Evolutionary conservation across 2,113 vertebrate species (phyloP), one percentile per base, ranked within the genome.

Genomic region (Xiphophorus maculatus): DNA sequence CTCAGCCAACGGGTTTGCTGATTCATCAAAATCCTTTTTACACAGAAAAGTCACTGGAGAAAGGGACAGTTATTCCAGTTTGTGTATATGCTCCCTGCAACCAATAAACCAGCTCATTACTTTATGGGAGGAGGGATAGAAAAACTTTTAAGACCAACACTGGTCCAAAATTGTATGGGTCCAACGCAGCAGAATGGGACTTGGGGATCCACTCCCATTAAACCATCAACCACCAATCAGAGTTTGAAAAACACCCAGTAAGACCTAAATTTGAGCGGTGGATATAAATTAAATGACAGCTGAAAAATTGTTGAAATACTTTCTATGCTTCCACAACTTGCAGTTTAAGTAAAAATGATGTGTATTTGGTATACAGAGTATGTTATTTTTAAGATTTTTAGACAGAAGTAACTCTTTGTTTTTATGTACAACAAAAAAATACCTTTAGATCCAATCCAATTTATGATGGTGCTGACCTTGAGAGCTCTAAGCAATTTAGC

Each of bases 21-120:
- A 82, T 71, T 79, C 25, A 76, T 79, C 51, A 58, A 58, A 58
- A 19, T 17, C 48, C 48, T 25, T 54, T 22, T 22, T 25, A 4
- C 10, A 4, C 32, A 25, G 19, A 65, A 22, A 65, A 4, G 6
- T 35, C 6, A 10, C 9, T 37, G 64, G 22, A 66, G 32, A 66
- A 71, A 77, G 72, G 63, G 32, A 60, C 63, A 71, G 74, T 27
- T 5, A 25, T 29, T 17, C 28, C 33, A 3, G 8, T 81, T 58
- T 62, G 77, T 28, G 22, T 77, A 67, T 67, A 61, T 70, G 0
- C 69, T 64, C 2, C 63, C 65, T n/a, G 33, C 29, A 15, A 63
- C 67, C 78, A 63, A 86, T 90, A 79, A 86, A 88, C 90, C 87
- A 83, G 73, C 63, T 80, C 61, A 73, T 88, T 87, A 89, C 90